Conservation (phyloP, 2,113 vertebrate species). For the Condylura cristata region DNA sequence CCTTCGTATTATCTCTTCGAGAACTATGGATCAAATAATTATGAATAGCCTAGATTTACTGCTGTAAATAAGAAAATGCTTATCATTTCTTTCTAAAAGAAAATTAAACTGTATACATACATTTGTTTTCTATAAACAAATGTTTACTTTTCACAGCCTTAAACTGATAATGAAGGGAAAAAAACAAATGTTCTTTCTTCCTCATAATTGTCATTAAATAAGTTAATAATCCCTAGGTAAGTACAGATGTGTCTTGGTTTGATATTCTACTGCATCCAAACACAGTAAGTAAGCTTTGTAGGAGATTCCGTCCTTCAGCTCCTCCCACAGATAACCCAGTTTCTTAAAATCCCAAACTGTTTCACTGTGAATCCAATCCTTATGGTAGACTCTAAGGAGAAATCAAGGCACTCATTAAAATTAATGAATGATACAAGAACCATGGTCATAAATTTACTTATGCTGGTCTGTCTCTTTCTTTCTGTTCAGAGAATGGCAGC, state of each 20-base stretch:
- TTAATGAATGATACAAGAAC: slow-evolving; percentile 46
- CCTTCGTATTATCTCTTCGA: not conserved
- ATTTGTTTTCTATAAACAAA: slow-evolving; percentile 9
- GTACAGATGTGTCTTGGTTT: not conserved
- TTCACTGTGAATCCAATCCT: not conserved
- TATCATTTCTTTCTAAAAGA: not conserved
- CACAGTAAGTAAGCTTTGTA: not conserved
- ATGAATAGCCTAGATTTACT: not conserved
- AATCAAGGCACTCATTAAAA: slow-evolving; percentile 50
- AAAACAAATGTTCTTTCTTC: not conserved
- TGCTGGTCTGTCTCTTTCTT: not conserved
- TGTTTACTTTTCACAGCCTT: not conserved
- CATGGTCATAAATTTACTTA: slow-evolving; percentile 14
- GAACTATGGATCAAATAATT: not conserved
- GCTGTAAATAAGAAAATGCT: not conserved
- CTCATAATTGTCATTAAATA: not conserved
- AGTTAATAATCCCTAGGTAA: not conserved
- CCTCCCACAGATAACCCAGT: slow-evolving; percentile 10
- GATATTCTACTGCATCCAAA: not conserved
- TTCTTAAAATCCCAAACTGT: slow-evolving; percentile 37
- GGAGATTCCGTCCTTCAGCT: not conserved
- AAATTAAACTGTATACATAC: not conserved
- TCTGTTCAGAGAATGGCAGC: not conserved
- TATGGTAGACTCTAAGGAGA: slow-evolving; percentile 33
- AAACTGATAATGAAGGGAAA: not conserved